Conservation (phyloP, 2,888 invertebrate species). For the Sclerodermus sp. region DNA sequence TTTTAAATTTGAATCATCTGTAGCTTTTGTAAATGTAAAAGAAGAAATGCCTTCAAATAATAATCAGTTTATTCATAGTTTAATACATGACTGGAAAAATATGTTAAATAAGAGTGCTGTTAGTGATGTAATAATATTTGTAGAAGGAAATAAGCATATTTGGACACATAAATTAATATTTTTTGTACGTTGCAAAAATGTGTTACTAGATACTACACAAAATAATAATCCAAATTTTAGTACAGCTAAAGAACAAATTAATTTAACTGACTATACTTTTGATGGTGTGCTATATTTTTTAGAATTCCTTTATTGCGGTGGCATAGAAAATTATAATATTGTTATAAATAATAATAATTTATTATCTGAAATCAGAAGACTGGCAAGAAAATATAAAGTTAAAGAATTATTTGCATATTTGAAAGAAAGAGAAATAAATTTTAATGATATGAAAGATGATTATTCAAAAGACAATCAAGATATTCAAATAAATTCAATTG, state of each 20-base stretch:
- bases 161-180: constrained; percentile 58
- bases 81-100: constrained; percentile 47
- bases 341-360: constrained; percentile 26
- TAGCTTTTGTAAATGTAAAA: background rate
- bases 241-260: constrained; percentile 37
- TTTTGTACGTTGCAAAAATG: constrained; percentile 52
- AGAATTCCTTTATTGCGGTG: constrained; percentile 54
- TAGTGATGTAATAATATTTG: constrained; percentile 57
- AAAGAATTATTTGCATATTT: constrained; percentile 42
- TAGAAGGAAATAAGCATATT: constrained; percentile 50
- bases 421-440: constrained; percentile 6
- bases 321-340: constrained; percentile 32
- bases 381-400: constrained; percentile 46
- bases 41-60: background rate
- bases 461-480: background rate
- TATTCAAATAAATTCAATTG: background rate
- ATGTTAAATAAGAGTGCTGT: constrained; percentile 47
- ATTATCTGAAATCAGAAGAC: constrained; percentile 27
- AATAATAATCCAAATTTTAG: constrained; percentile 29
- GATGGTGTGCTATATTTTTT: constrained; percentile 49
- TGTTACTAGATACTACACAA: constrained; percentile 47
- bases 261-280: constrained; percentile 40
- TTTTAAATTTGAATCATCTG: no score
- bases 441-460: background rate
- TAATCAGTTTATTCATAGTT: constrained; percentile 23